These are phyloP conservation scores for Agrilus planipennis DNA, from an alignment of 1,140 invertebrate genomes.

Conservation along the genomic window DNA sequence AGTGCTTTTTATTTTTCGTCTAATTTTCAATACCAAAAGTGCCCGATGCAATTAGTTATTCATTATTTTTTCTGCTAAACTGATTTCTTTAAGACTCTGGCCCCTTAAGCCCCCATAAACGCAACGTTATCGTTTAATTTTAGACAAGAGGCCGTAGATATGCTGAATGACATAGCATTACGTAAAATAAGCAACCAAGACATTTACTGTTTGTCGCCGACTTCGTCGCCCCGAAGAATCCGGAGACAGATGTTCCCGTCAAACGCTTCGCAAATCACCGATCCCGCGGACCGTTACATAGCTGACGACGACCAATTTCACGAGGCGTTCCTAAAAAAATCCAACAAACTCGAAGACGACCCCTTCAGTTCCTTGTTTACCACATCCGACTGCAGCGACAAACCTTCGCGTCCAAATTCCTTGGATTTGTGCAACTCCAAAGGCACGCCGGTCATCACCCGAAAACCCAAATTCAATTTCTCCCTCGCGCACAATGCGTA, in stretches of 20 bases:
- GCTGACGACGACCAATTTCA: constrained; percentile 28
- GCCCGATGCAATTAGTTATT: too few species aligned
- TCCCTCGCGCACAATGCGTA: constrained; percentile 46
- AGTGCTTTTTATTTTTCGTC: too few species aligned
- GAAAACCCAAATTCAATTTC: constrained; percentile 42
- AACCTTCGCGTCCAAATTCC: constrained; percentile 36
- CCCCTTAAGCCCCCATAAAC: too few species aligned
- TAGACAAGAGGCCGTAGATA: constrained; percentile 72
- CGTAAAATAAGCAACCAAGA: constrained; percentile 51
- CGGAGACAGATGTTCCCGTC: constrained; percentile 29
- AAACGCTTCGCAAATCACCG: constrained; percentile 28
- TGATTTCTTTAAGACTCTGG: too few species aligned
- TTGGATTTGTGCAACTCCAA: constrained; percentile 38
- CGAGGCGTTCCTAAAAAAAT: constrained; percentile 28
- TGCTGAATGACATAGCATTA: constrained; percentile 67
- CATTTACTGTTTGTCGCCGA: constrained; percentile 41
- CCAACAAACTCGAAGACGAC: constrained; percentile 25
- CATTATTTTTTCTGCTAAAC: too few species aligned
- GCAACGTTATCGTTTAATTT: too few species aligned
- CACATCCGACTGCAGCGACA: constrained; percentile 25
- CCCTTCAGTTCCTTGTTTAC: constrained; percentile 28
- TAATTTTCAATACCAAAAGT: too few species aligned
- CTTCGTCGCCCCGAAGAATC: constrained; percentile 48
- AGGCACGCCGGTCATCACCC: constrained; percentile 29
- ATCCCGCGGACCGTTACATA: constrained; percentile 13